phyloP scores from a whole-genome alignment of 1,140 invertebrate genomes.

The Hydropsyche tenuis region DNA sequence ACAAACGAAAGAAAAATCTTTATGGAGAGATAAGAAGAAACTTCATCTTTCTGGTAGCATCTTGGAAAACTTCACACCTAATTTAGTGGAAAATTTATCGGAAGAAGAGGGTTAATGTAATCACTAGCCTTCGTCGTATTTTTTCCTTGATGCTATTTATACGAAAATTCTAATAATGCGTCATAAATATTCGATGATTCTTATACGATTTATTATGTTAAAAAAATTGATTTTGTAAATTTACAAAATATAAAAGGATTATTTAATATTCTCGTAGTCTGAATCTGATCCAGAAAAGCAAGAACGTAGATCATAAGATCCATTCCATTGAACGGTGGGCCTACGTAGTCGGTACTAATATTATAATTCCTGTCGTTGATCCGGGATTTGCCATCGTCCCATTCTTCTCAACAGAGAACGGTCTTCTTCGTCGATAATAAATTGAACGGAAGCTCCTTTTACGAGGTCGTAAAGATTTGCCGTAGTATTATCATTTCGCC shows the following conservation, averaged over 20 bases:
- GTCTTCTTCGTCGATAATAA: constrained; percentile 48
- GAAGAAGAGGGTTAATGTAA: constrained; percentile 39
- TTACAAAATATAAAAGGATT: background rate
- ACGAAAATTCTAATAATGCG: background rate
- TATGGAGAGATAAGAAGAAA: constrained; percentile 32
- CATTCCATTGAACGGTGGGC: constrained; percentile 8
- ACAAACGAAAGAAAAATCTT: constrained; percentile 38
- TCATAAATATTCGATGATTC: background rate
- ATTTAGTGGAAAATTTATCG: constrained; percentile 42
- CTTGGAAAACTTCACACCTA: constrained; percentile 39
- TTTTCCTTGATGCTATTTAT: constrained; percentile 15
- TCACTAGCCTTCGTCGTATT: constrained; percentile 24
- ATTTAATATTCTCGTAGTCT: constrained; percentile 23
- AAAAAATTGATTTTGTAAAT: too few relatives aligned
- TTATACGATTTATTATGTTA: background rate
- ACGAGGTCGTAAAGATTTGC: constrained; percentile 50
- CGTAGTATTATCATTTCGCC: constrained; percentile 47
- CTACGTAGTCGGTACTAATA: constrained; percentile 41
- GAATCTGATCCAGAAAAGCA: constrained; percentile 28
- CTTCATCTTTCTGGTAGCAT: constrained; percentile 40
- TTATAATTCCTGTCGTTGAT: constrained; percentile 48
- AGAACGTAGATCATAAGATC: constrained; percentile 10
- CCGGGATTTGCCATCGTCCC: constrained; percentile 42
- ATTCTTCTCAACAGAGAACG: constrained; percentile 22
- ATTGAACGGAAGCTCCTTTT: constrained; percentile 49